Conservation (phyloP, 2,888 invertebrate species). For the Shargacucullia verbasci region DNA sequence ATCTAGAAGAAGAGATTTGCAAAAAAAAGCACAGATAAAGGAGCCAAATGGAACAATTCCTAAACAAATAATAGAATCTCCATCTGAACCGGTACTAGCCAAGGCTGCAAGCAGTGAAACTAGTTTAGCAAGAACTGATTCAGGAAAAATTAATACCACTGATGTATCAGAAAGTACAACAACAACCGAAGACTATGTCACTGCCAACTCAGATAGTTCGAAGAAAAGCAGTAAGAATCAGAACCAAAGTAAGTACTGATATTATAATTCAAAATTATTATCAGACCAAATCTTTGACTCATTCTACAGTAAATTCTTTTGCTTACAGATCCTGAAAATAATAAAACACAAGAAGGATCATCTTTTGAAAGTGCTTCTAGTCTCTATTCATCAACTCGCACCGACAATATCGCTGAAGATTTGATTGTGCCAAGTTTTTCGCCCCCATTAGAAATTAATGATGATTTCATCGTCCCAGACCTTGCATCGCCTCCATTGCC, state of each 20-base stretch:
- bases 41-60: slow-evolving; percentile 82
- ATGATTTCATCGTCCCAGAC: slow-evolving; percentile 84
- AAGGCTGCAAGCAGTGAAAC: slow-evolving; percentile 81
- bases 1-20: slow-evolving; percentile 84
- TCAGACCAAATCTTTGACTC: no score
- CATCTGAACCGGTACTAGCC: slow-evolving; percentile 73
- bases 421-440: slow-evolving; percentile 90
- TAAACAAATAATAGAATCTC: slow-evolving; percentile 78
- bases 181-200: slow-evolving; percentile 95
- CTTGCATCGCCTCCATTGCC: slow-evolving; percentile 84
- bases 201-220: slow-evolving; percentile 94
- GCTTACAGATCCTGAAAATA: slow-evolving; percentile 88
- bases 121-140: slow-evolving; percentile 91
- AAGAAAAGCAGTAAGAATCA: slow-evolving; percentile 88
- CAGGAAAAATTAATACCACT: slow-evolving; percentile 91
- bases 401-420: slow-evolving; percentile 91
- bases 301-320: slow-evolving; percentile 32
- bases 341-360: slow-evolving; percentile 92
- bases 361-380: slow-evolving; percentile 97
- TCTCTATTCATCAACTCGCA: slow-evolving; percentile 93
- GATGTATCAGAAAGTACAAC: slow-evolving; percentile 97
- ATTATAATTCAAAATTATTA: slow-evolving; percentile 20
- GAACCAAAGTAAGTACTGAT: slow-evolving; percentile 77
- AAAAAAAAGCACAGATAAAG: slow-evolving; percentile 78
- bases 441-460: slow-evolving; percentile 88